phyloP scores from a whole-genome alignment of 2,113 vertebrate genomes.

The Fukomys damarensis region DNA sequence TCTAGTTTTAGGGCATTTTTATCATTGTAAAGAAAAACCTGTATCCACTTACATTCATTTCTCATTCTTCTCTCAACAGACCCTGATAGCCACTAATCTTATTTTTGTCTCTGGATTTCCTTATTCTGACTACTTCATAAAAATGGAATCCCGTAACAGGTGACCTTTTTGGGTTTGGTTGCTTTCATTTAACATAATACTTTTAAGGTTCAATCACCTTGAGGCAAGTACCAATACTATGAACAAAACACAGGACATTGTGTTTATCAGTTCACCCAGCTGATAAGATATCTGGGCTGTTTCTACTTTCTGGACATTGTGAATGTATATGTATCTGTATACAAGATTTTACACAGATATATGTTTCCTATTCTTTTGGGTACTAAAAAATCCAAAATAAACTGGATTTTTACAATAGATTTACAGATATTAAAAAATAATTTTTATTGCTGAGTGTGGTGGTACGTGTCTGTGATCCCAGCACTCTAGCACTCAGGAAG shows the following conservation, averaged over 20 bases:
- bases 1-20: background rate
- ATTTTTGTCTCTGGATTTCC: background rate
- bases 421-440: background rate
- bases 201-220: background rate
- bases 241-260: background rate
- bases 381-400: background rate
- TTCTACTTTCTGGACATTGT: background rate
- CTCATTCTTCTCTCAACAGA: background rate
- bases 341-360: background rate
- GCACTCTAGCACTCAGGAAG: background rate
- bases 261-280: background rate
- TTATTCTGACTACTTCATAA: background rate
- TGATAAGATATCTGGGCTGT: background rate
- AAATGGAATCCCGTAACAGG: background rate
- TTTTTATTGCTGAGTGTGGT: background rate
- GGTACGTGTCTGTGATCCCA: background rate
- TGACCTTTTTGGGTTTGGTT: background rate
- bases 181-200: background rate
- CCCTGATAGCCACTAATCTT: background rate
- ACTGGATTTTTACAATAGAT: conserved; percentile 6
- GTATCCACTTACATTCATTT: background rate
- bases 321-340: background rate
- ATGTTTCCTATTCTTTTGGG: background rate
- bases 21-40: background rate
- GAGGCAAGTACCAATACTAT: background rate